Conservation (phyloP, 2,888 invertebrate species). For the Melanargia galathea region DNA sequence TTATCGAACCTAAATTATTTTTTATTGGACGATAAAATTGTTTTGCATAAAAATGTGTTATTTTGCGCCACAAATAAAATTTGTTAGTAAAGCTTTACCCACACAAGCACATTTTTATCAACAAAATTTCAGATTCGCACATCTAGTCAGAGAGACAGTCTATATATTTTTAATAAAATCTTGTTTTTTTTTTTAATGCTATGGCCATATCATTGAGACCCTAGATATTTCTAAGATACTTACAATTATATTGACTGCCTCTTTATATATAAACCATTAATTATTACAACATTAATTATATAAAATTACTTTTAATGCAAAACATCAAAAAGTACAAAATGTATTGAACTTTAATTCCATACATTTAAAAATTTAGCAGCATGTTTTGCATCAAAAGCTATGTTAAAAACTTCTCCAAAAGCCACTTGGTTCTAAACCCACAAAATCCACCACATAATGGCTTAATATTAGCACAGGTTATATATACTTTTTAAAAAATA, state of each 20-base stretch:
- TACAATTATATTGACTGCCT: slow-evolving; percentile 10
- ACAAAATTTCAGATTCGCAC: slow-evolving; percentile 21
- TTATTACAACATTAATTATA: slow-evolving; percentile 12
- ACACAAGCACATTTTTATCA: slow-evolving; percentile 21
- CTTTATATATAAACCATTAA: neutral
- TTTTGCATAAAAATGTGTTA: slow-evolving; percentile 18
- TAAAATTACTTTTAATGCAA: slow-evolving; percentile 15
- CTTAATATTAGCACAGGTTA: slow-evolving; percentile 20
- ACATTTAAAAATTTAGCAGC: neutral
- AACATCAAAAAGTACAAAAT: neutral
- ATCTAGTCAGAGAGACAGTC: slow-evolving; percentile 13
- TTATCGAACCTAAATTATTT: neutral
- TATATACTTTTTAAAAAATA: slow-evolving; percentile 30
- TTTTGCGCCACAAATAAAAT: slow-evolving; percentile 31
- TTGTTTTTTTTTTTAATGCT: neutral
- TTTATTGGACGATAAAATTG: slow-evolving; percentile 3
- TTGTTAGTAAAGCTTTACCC: slow-evolving; percentile 35
- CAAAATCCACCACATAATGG: slow-evolving; percentile 21
- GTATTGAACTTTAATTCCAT: neutral
- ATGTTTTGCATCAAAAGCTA: slow-evolving; percentile 17
- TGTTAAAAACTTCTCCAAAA: slow-evolving; percentile 21
- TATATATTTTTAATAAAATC: neutral
- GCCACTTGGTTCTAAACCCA: slow-evolving; percentile 34
- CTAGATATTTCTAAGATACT: too few species aligned
- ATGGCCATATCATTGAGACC: neutral